phyloP scores from a whole-genome alignment of 2,888 invertebrate species.

The Eulithis prunata region DNA sequence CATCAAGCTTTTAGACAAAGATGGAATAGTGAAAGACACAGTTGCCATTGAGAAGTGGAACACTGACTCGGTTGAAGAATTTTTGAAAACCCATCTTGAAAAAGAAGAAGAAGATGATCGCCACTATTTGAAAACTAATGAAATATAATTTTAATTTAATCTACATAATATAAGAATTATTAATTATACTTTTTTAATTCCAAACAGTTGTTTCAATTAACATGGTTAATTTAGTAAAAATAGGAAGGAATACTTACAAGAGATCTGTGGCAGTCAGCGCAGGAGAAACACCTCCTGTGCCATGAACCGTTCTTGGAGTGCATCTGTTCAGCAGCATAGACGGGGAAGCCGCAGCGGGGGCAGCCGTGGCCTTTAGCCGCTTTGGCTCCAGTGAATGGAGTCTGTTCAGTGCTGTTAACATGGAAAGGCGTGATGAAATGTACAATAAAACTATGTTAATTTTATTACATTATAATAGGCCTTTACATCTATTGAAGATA shows the following conservation, averaged over 20 bases:
- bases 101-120: conserved; percentile 82
- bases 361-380: conserved; percentile 92
- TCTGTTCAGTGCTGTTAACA: conserved; percentile 86
- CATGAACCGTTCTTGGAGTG: conserved; percentile 96
- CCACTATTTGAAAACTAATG: conserved; percentile 86
- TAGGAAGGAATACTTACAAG: conserved; percentile 75
- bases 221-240: neutral
- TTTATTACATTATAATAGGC: too few species aligned
- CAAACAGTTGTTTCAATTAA: conserved; percentile 3
- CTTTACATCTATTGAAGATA: too few species aligned
- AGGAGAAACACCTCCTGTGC: conserved; percentile 98
- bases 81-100: conserved; percentile 94
- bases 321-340: conserved; percentile 98
- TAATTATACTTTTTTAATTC: conserved; percentile 2
- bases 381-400: conserved; percentile 89
- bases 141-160: conserved; percentile 64
- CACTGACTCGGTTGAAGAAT: conserved; percentile 98
- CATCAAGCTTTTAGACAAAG: conserved; percentile 94
- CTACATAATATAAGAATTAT: conserved; percentile 1
- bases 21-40: conserved; percentile 92
- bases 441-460: too few species aligned
- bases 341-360: conserved; percentile 94
- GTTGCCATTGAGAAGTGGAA: conserved; percentile 99
- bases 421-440: too few species aligned
- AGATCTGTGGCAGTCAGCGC: conserved; percentile 93